These are phyloP conservation scores for Steinernema khuongi DNA, from an alignment of 1,140 invertebrate species.

Conservation along the genomic window DNA sequence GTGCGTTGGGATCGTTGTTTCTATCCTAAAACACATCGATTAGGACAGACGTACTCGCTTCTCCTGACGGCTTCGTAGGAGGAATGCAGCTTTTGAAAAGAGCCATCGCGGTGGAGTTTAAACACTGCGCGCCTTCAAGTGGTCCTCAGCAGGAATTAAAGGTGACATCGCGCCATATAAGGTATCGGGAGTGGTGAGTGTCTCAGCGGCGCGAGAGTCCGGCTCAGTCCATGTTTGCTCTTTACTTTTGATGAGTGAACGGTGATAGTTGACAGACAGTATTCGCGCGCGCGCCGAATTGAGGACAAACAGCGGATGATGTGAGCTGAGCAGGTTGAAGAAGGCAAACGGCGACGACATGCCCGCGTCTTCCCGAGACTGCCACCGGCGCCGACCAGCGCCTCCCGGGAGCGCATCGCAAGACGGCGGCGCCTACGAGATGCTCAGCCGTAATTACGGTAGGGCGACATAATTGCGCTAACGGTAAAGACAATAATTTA, in stretches of 20 bases:
- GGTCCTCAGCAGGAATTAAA: conserved; percentile 6
- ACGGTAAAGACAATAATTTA: conserved; percentile 15
- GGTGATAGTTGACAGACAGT: conserved; percentile 16
- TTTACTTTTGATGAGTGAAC: conserved; percentile 17
- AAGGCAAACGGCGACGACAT: background rate
- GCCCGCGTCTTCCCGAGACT: background rate
- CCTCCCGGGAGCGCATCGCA: background rate
- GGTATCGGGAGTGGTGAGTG: conserved; percentile 9
- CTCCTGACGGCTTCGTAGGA: background rate
- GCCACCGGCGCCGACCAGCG: background rate
- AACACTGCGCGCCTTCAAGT: background rate
- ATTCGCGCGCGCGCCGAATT: background rate
- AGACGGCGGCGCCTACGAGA: background rate
- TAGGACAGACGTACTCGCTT: background rate
- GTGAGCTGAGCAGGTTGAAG: background rate
- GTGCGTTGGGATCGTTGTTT: conserved; percentile 28
- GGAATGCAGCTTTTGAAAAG: background rate
- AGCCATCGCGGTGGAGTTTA: background rate
- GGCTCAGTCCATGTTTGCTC: background rate
- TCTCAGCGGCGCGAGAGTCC: background rate
- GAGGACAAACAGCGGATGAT: conserved; percentile 12
- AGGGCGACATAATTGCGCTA: background rate
- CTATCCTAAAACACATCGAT: background rate
- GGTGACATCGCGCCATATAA: conserved; percentile 15
- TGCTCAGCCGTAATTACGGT: background rate